Evolutionary conservation across 1,140 invertebrate genomes (phyloP), one percentile per base, ranked within the genome.

Genomic region (Drosophila erecta): DNA sequence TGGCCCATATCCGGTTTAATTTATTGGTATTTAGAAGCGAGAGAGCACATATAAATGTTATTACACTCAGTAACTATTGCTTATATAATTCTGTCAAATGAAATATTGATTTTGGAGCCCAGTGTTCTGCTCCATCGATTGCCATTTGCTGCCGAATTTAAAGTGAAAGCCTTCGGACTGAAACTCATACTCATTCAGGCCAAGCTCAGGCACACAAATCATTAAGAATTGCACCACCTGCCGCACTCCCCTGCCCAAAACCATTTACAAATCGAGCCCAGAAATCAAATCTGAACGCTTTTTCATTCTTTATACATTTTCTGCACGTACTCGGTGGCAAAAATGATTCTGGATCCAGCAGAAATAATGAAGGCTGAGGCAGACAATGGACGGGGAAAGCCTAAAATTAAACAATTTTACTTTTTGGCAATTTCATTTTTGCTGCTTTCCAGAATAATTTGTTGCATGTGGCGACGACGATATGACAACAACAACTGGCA

Each of bases 351-450:
- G 69, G 66, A 69, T 55, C 64, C 47, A 43, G 10, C n/a, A 69
- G 65, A 49, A 65, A 53, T 84, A 79, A 79, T 84, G 71, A 79
- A 79, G 64, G 55, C 55, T 33, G 50, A 61, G 53, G 62, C 53
- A 64, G 35, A 64, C 76, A 71, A 57, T 58, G 41, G 60, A 22
- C 27, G 37, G 56, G 65, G 55, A 75, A 84, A 79, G 83, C 76
- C 76, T 79, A 84, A 87, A 87, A 89, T 89, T 89, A 89, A 89
- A 87, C 73, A 85, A 79, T 79, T 79, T 89, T 64, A 60, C 44
- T 79, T 83, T 86, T 89, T 79, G 54, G 55, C 61, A 50, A 53
- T 79, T 79, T 24, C 55, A 72, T 64, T 56, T 65, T 75, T 62
- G 44, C 35, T 66, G 60, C 47, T 74, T 24, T 49, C 37, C 49